Evolutionary conservation across 53 echinoderm and acorn worm genomes (phyloP).

Genomic region (Holothuria scabra): DNA sequence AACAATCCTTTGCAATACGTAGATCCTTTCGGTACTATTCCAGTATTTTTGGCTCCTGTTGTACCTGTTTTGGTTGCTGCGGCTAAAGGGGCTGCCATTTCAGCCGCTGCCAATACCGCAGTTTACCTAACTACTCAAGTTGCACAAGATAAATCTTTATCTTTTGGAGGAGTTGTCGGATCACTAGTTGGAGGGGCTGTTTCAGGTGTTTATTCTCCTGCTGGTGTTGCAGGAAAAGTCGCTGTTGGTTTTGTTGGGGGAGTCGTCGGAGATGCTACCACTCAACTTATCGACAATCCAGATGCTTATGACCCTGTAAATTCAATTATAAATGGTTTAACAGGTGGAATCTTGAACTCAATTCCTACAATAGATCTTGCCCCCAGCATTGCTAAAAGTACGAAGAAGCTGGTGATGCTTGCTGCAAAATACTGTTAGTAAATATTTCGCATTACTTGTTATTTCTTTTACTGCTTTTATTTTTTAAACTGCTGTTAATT

Average conservation of each 20-base stretch:
- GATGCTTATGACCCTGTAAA: background rate
- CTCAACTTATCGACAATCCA: background rate
- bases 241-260: background rate
- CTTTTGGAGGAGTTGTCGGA: background rate
- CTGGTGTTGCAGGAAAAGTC: background rate
- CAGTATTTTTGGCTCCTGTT: constrained; percentile 1
- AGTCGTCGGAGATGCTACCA: background rate
- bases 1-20: constrained; percentile 52
- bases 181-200: background rate
- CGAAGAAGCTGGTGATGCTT: too few species aligned
- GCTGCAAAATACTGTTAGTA: too few species aligned
- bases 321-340: background rate
- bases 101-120: background rate
- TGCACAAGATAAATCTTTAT: background rate
- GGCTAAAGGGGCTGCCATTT: background rate
- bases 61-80: background rate
- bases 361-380: background rate
- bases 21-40: constrained; percentile 56
- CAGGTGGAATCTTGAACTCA: background rate
- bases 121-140: background rate
- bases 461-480: too few species aligned
- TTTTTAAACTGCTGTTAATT: too few species aligned
- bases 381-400: background rate
- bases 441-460: too few species aligned
- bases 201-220: background rate